Evolutionary conservation across 2,113 vertebrate species (phyloP).

Genomic region (Vombatus ursinus): DNA sequence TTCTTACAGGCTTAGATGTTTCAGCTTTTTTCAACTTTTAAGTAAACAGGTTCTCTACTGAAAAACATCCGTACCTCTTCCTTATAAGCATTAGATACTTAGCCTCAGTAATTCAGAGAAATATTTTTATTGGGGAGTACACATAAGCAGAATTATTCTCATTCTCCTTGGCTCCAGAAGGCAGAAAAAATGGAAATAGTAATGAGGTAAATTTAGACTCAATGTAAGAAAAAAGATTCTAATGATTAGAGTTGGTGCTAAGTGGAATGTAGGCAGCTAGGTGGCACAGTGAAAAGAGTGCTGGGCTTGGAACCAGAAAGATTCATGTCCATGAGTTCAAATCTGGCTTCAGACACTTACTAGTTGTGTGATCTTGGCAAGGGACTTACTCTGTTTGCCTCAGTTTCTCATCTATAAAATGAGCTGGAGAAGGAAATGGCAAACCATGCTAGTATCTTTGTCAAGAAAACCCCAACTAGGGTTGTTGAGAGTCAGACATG

Average conservation of each 20-base stretch:
- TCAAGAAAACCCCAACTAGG: neutral
- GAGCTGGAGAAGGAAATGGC: neutral
- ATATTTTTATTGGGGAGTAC: neutral
- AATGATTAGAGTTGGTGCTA: neutral
- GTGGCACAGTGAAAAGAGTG: neutral
- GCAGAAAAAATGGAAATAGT: neutral
- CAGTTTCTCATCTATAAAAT: neutral
- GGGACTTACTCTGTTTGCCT: neutral
- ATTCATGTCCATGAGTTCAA: neutral
- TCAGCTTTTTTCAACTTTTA: constrained; percentile 16
- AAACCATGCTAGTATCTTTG: neutral
- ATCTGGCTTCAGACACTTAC: neutral
- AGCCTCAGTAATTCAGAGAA: neutral
- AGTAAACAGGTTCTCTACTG: neutral
- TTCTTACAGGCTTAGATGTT: neutral
- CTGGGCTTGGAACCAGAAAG: neutral
- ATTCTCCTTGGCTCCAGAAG: neutral
- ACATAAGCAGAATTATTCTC: neutral
- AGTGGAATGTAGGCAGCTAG: neutral
- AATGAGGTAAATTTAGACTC: neutral
- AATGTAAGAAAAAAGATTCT: neutral
- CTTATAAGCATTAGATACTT: constrained; percentile 10
- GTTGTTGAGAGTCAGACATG: neutral
- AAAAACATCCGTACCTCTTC: neutral
- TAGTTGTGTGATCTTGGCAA: neutral